These are phyloP conservation scores for Trogon surrucura DNA, from an alignment of 2,113 vertebrate genomes.

Conservation along the genomic window DNA sequence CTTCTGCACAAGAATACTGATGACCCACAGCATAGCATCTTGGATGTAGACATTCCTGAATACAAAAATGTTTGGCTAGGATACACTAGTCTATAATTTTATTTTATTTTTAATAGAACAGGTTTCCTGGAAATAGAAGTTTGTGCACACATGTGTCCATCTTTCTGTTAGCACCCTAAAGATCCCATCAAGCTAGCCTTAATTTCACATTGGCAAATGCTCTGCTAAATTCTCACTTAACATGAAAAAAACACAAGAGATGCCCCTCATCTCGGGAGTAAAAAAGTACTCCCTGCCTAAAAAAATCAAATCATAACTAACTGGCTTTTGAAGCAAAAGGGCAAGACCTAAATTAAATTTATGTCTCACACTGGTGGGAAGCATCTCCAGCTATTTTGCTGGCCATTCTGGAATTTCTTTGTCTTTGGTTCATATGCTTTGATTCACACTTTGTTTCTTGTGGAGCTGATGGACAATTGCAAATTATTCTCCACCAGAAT, in stretches of 20 bases:
- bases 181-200: neutral
- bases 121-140: neutral
- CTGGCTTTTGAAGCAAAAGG: conserved; percentile 22
- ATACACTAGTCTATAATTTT: neutral
- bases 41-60: neutral
- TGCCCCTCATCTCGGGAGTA: neutral
- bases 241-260: neutral
- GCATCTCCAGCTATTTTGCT: conserved; percentile 43
- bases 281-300: neutral
- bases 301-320: conserved; percentile 25
- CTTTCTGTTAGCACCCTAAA: neutral
- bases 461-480: conserved; percentile 53
- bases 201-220: neutral
- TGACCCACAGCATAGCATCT: neutral
- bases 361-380: conserved; percentile 21
- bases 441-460: conserved; percentile 55
- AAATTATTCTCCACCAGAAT: conserved; percentile 46
- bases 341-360: conserved; percentile 47
- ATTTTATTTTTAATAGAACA: neutral
- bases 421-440: conserved; percentile 57
- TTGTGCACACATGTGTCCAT: accelerated
- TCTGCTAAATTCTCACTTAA: neutral
- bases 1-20: neutral
- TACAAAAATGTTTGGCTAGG: neutral
- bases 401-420: conserved; percentile 37